Percentiles rank a stretch among this genome's conserved stretches.
These are phyloP conservation scores for Amazonetta brasiliensis DNA, from an alignment of 2,797 vertebrate species.

Conservation along the genomic window DNA sequence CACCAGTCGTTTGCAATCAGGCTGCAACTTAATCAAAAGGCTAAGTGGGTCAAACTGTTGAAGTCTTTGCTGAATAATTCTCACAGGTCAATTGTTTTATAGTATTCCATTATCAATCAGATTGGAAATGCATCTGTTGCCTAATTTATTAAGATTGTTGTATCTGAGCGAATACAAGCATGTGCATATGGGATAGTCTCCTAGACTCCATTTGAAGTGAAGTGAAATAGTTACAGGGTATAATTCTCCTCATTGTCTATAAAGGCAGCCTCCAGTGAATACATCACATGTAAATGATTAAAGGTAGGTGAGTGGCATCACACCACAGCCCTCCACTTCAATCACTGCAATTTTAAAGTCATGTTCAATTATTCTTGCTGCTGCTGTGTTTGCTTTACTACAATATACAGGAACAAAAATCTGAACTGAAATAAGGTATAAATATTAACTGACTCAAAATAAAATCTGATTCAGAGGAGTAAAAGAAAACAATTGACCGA, in stretches of 20 bases:
- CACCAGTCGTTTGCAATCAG: neutral
- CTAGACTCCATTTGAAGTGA: neutral
- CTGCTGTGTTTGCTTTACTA: neutral
- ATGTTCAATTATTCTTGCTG: no score
- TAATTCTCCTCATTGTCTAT: neutral
- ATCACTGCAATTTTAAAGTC: neutral
- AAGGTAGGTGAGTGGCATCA: no score
- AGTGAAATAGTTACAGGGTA: neutral
- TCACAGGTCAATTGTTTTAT: neutral
- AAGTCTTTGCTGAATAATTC: neutral
- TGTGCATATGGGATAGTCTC: neutral
- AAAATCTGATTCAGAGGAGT: neutral
- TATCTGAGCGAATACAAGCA: no score
- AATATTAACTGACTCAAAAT: neutral
- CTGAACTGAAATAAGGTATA: neutral
- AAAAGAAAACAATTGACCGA: neutral
- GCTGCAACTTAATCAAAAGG: neutral
- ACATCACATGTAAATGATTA: no score
- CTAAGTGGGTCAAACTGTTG: neutral
- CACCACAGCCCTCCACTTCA: neutral
- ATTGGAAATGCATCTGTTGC: neutral
- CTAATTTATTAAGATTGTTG: neutral
- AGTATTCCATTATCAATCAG: neutral
- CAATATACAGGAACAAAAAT: neutral
- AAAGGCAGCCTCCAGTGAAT: no score